Percentiles rank a stretch among this genome's conserved stretches.
phyloP scores from a whole-genome alignment of 2,113 vertebrate genomes.

The Laticauda laticaudata region DNA sequence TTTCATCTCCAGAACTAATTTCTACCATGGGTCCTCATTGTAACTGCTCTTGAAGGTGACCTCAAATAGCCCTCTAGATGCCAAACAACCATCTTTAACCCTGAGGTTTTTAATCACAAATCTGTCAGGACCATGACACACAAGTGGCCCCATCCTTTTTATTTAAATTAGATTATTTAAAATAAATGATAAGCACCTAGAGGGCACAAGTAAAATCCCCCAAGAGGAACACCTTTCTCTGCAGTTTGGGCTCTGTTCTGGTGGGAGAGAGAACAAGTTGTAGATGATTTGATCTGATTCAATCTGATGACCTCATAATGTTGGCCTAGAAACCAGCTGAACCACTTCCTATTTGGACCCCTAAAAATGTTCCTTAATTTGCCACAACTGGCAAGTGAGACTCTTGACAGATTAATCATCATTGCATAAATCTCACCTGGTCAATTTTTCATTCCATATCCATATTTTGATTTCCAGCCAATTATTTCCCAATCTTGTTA shows the following conservation, averaged over 20 bases:
- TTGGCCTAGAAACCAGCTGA: background rate
- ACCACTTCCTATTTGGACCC: background rate
- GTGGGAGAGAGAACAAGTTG: background rate
- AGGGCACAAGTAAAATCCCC: background rate
- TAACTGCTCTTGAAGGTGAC: too few relatives aligned
- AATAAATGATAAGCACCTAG: too few relatives aligned
- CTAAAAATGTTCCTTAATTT: slow-evolving; percentile 5
- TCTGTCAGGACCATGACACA: too few relatives aligned
- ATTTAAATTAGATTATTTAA: too few relatives aligned
- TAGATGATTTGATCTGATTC: background rate
- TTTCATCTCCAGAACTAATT: too few relatives aligned
- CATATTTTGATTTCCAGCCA: background rate
- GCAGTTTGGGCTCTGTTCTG: background rate
- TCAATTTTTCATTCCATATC: background rate
- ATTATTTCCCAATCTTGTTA: slow-evolving; percentile 30
- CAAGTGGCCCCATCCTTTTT: too few relatives aligned
- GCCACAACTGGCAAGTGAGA: slow-evolving; percentile 12
- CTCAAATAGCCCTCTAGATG: too few relatives aligned
- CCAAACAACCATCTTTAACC: too few relatives aligned
- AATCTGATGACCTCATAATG: background rate
- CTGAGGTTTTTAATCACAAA: too few relatives aligned
- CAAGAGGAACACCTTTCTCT: background rate
- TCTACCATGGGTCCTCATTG: too few relatives aligned
- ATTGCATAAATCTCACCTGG: background rate
- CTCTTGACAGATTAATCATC: slow-evolving; percentile 16